Evolutionary conservation across 2,888 invertebrate genomes (phyloP), one percentile per base, ranked within the genome.

Genomic region (Apeira syringaria): DNA sequence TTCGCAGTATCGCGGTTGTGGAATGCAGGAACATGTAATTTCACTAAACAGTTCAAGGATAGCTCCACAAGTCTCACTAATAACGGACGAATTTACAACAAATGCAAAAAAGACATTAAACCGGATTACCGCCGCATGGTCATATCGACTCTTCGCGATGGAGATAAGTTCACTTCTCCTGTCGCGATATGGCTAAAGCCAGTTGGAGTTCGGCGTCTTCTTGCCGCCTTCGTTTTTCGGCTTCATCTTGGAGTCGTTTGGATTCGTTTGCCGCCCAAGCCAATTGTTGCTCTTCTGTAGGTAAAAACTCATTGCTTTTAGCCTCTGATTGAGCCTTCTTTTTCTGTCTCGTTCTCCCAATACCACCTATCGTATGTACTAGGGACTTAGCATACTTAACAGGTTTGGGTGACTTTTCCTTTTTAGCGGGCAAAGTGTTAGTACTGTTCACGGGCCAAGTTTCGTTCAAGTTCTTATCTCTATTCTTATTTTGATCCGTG

Each of bases 261-360:
- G 94, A 94, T 70, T 95, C 94, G 15, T 91, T 88, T 7, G 93
- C 93, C 2, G 94, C 95, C 95, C 94, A 95, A 9, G 92, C 94
- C 70, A 94, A 77, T 77, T 95, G 94, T 70, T 93, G 91, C 61
- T 94, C 93, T 70, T 94, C 94, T 0, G 89, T 85, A 0, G 91
- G 81, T 57, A 85, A 37, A 6, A 59, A 39, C 51, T 74, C 79
- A 1, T 61, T 42, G n/a, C 73, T 69, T 10, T 72, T 62, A 5
- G 73, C 62, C 55, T 79, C 72, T 1, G 59, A 59, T 53, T 40
- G 43, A 1, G 59, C 65, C 53, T 86, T 89, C 1, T 84, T 71
- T 62, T 75, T 79, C 52, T 80, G 73, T 53, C 59, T 72, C 36
- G 71, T 51, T 39, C 88, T 59, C 0, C 85, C 89, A 33, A 90